These are phyloP conservation scores for Phallusia fumigata DNA, from an alignment of 23 tunicate genomes.

Conservation along the genomic window DNA sequence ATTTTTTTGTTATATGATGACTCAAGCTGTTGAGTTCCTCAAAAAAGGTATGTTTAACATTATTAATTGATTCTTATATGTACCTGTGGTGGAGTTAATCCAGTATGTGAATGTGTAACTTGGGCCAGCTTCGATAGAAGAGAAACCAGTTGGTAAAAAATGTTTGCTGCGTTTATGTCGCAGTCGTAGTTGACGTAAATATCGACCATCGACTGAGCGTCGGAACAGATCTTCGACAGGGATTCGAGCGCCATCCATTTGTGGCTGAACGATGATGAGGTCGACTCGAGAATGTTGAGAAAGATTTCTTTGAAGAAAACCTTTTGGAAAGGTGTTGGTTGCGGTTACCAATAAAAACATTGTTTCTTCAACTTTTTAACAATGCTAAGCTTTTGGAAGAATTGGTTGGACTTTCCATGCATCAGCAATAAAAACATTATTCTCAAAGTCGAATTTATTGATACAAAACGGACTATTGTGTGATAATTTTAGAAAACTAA, in stretches of 20 bases:
- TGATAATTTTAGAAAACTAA: too few species aligned
- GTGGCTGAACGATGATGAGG: constrained; percentile 72
- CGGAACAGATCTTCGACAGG: constrained; percentile 67
- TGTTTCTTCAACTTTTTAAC: too few species aligned
- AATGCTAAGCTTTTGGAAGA: too few species aligned
- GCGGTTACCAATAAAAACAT: too few species aligned
- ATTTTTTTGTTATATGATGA: too few species aligned
- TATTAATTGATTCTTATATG: neutral
- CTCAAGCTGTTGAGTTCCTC: neutral
- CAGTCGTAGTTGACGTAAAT: constrained; percentile 97
- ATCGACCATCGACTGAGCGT: constrained; percentile 85
- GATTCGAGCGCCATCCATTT: constrained; percentile 82
- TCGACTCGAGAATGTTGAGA: constrained; percentile 81
- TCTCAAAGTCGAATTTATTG: too few species aligned
- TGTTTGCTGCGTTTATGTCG: constrained; percentile 91
- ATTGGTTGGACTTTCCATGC: too few species aligned
- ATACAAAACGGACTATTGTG: neutral
- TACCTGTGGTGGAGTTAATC: constrained; percentile 55
- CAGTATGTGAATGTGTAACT: constrained; percentile 32
- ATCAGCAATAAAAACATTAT: too few species aligned
- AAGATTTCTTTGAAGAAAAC: constrained; percentile 98
- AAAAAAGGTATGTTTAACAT: too few species aligned
- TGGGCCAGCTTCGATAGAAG: constrained; percentile 76
- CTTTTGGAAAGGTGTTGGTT: constrained; percentile 14
- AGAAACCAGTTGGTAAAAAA: constrained; percentile 71